Percentiles rank a stretch among this genome's conserved stretches.
These are phyloP conservation scores for Danaus melanippus DNA, from an alignment of 1,140 invertebrate species.

Conservation along the genomic window DNA sequence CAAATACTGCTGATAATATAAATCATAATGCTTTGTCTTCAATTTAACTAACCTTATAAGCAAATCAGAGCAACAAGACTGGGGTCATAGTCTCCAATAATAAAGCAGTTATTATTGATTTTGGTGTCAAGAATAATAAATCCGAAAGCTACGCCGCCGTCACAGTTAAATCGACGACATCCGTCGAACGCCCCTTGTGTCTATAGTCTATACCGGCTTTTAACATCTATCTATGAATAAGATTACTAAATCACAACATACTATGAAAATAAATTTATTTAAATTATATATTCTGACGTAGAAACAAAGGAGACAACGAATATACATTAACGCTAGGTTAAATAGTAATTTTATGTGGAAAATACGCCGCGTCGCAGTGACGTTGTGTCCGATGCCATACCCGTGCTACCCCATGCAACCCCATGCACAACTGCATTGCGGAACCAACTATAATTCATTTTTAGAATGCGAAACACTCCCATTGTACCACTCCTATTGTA, in stretches of 20 bases:
- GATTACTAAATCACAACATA: constrained; percentile 7
- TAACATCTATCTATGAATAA: constrained; percentile 13
- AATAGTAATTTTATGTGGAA: too few species aligned
- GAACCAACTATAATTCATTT: constrained; percentile 60
- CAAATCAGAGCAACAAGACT: background rate
- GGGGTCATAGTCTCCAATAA: constrained; percentile 31
- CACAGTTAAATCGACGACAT: constrained; percentile 59
- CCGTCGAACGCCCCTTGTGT: constrained; percentile 44
- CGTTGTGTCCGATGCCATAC: background rate
- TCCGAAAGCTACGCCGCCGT: constrained; percentile 44
- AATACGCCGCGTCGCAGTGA: constrained; percentile 1
- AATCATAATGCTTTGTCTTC: too few species aligned
- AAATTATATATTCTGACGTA: too few species aligned
- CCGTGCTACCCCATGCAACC: constrained; percentile 44
- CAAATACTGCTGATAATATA: too few species aligned
- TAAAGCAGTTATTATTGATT: constrained; percentile 64
- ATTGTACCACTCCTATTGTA: constrained; percentile 53
- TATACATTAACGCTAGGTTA: too few species aligned
- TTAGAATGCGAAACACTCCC: constrained; percentile 54
- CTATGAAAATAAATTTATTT: background rate
- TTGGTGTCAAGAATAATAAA: constrained; percentile 62
- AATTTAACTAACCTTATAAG: too few species aligned
- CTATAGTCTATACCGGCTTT: constrained; percentile 16
- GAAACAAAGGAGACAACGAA: too few species aligned
- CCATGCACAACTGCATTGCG: constrained; percentile 67